These are phyloP conservation scores for Syrmaticus mikado DNA, from an alignment of 2,113 vertebrate genomes.

Conservation along the genomic window DNA sequence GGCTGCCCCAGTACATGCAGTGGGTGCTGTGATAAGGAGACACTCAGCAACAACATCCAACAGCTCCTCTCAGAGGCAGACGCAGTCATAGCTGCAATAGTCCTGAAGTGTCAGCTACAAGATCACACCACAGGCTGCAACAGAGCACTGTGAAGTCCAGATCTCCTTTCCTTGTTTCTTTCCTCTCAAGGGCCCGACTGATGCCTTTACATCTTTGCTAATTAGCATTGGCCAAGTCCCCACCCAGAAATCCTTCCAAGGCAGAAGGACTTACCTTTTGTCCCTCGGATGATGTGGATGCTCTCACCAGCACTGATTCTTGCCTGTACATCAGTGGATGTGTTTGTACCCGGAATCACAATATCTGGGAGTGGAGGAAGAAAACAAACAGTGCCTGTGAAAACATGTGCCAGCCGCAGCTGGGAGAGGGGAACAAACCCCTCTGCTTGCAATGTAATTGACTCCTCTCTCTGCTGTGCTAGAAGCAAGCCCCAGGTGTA, in stretches of 20 bases:
- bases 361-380: conserved; percentile 85
- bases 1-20: not conserved
- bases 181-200: not conserved
- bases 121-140: not conserved
- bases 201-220: not conserved
- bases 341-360: conserved; percentile 97
- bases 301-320: conserved; percentile 96
- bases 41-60: not conserved
- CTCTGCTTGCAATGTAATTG: not conserved
- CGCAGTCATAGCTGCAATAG: not conserved
- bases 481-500: not conserved
- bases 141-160: not conserved
- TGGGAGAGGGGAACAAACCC: not conserved
- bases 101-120: not conserved
- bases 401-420: not conserved
- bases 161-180: not conserved
- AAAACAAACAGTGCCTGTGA: conserved; percentile 37
- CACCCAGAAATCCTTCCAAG: not conserved
- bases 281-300: conserved; percentile 96
- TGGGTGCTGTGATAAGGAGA: not conserved
- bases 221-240: not conserved
- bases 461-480: not conserved
- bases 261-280: conserved; percentile 85
- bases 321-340: conserved; percentile 94
- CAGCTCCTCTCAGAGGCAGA: not conserved